These are phyloP conservation scores for Brachypteracias leptosomus DNA, from an alignment of 2,113 vertebrate genomes.

Conservation along the genomic window DNA sequence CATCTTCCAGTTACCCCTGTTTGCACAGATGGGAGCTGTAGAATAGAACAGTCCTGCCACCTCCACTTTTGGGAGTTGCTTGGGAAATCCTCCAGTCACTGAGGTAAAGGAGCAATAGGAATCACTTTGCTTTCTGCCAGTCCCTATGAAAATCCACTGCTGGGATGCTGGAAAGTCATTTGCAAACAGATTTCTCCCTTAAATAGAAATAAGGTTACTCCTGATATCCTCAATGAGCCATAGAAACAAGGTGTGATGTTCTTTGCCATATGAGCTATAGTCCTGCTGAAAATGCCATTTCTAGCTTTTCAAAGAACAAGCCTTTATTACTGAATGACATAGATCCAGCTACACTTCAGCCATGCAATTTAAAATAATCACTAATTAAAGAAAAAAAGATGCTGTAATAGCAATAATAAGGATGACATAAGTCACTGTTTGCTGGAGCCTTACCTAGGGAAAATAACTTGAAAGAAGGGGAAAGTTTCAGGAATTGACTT, in stretches of 20 bases:
- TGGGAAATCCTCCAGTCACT: background rate
- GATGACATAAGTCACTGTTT: conserved; percentile 19
- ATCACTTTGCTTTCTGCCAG: background rate
- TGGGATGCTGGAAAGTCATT: background rate
- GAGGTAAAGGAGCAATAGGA: background rate
- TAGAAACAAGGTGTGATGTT: background rate
- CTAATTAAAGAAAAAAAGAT: conserved; percentile 58
- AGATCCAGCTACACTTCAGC: conserved; percentile 41
- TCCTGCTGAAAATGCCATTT: conserved; percentile 22
- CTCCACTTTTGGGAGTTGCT: rapidly evolving
- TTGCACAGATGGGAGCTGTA: background rate
- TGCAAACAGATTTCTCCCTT: background rate
- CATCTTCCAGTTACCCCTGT: background rate
- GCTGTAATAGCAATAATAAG: conserved; percentile 38
- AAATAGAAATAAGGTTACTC: background rate
- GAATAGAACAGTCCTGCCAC: no score
- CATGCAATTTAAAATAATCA: conserved; percentile 66
- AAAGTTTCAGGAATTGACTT: background rate
- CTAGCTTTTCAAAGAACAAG: conserved; percentile 15
- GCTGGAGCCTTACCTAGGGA: background rate
- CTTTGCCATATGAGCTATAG: background rate
- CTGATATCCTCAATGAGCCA: background rate
- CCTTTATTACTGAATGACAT: conserved; percentile 13
- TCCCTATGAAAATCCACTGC: background rate
- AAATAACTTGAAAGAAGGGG: background rate